Evolutionary conservation across 2,888 invertebrate species (phyloP).

Genomic region (Troilus luridus): DNA sequence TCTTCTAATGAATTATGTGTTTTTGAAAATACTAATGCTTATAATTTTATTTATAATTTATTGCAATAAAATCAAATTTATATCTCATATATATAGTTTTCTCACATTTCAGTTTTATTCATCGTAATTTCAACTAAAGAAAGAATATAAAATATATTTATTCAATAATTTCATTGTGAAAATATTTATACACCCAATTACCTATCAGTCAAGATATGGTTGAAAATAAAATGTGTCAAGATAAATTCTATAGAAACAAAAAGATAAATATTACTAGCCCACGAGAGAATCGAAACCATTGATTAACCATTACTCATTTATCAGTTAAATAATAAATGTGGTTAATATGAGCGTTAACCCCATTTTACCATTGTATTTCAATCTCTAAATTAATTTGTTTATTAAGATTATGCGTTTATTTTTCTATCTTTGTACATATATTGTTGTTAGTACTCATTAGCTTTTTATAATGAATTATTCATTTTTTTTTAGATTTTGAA

Average conservation of each 20-base stretch:
- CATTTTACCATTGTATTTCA: neutral
- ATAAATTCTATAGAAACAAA: neutral
- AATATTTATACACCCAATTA: neutral
- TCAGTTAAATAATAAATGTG: neutral
- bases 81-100: neutral
- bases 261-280: neutral
- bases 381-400: neutral
- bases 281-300: neutral
- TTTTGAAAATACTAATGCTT: neutral
- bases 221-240: neutral
- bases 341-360: neutral
- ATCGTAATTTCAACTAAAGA: neutral
- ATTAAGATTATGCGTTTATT: neutral
- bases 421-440: neutral
- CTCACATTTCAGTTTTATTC: neutral
- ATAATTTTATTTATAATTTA: no score
- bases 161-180: neutral
- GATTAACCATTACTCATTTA: neutral
- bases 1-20: neutral
- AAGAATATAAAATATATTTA: neutral
- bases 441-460: neutral
- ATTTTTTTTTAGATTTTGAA: slow-evolving; percentile 73
- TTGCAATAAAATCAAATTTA: no score
- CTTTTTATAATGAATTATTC: neutral
- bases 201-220: no score